These are phyloP conservation scores for Cladorhizidae sp. DNA, from an alignment of 37 sponge, comb jelly and placozoan genomes.

Conservation along the genomic window DNA sequence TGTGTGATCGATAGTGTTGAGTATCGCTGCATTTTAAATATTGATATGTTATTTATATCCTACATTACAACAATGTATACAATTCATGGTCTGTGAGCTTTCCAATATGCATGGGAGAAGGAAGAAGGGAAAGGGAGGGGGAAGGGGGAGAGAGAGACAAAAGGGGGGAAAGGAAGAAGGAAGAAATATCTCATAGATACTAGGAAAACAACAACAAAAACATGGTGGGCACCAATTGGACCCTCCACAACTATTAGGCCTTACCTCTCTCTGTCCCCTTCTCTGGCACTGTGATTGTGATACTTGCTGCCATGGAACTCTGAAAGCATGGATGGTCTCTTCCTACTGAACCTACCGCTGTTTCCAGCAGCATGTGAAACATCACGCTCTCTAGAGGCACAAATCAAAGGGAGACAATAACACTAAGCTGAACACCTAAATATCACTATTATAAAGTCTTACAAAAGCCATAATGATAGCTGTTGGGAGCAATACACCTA, in stretches of 20 bases:
- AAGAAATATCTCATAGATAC: too few species aligned
- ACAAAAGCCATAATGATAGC: too few species aligned
- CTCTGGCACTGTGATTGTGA: conserved; percentile 38
- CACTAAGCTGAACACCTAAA: too few species aligned
- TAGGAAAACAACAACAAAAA: too few species aligned
- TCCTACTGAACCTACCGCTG: conserved; percentile 24
- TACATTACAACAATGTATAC: too few species aligned
- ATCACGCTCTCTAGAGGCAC: conserved; percentile 16
- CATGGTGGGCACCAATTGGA: conserved; percentile 7
- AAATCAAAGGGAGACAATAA: not conserved
- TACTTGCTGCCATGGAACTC: conserved; percentile 75
- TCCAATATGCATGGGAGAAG: too few species aligned
- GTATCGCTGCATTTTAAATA: not conserved
- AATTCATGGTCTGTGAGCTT: too few species aligned
- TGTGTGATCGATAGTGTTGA: conserved; percentile 8
- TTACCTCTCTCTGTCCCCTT: conserved; percentile 31
- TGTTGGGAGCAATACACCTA: too few species aligned
- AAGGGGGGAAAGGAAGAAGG: too few species aligned
- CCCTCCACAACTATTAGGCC: not conserved
- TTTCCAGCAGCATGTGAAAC: conserved; percentile 7
- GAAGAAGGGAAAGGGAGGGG: too few species aligned
- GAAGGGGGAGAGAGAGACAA: too few species aligned
- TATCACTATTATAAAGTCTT: too few species aligned
- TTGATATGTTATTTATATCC: not conserved
- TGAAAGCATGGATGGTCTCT: conserved; percentile 69